These are phyloP conservation scores for Neodiprion pinetum DNA, from an alignment of 1,140 invertebrate species.

Conservation along the genomic window DNA sequence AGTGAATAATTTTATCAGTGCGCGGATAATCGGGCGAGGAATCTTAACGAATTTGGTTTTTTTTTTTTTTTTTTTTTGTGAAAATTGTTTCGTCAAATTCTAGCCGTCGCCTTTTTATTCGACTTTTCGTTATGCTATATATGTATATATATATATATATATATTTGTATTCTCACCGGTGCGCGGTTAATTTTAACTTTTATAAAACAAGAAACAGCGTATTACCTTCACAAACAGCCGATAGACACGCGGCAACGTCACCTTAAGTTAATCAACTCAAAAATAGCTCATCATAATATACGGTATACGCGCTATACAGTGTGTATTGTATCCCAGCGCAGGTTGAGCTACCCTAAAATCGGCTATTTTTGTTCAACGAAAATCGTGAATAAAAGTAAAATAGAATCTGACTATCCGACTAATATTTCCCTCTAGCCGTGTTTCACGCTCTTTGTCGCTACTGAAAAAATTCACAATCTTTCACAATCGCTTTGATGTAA, in stretches of 20 bases:
- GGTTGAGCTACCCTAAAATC: neutral
- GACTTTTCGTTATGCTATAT: too few species aligned
- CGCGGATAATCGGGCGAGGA: too few species aligned
- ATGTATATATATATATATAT: too few species aligned
- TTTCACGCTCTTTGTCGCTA: too few species aligned
- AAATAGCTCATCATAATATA: neutral
- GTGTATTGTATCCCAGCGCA: neutral
- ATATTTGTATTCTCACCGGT: neutral
- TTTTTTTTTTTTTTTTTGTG: neutral
- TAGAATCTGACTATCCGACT: too few species aligned
- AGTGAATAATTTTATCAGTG: too few species aligned
- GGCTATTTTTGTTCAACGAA: neutral
- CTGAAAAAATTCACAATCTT: too few species aligned
- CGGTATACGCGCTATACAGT: too few species aligned
- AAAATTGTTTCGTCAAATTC: neutral
- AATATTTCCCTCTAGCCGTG: too few species aligned
- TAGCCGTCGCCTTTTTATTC: too few species aligned
- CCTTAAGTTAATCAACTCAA: neutral
- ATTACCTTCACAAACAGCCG: neutral
- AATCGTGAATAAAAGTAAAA: too few species aligned
- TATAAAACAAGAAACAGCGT: conserved; percentile 5
- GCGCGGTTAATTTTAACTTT: neutral
- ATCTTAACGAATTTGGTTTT: neutral
- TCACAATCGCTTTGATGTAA: too few species aligned
- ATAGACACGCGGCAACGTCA: neutral